Conservation (phyloP, 2,797 vertebrate genomes). For the Poeciliopsis infans region DNA sequence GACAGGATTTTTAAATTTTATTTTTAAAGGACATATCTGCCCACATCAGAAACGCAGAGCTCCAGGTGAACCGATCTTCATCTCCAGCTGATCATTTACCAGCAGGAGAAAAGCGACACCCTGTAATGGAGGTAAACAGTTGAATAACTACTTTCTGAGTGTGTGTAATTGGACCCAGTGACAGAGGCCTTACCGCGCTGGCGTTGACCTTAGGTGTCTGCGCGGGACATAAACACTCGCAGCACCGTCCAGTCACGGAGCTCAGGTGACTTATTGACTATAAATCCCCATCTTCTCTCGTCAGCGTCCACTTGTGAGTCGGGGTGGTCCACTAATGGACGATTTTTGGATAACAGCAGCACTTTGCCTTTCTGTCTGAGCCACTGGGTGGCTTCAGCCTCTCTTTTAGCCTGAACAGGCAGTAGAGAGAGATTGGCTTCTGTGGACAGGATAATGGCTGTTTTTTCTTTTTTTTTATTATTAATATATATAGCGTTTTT, state of each 20-base stretch:
- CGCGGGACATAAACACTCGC: conserved; percentile 13
- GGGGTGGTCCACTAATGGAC: conserved; percentile 62
- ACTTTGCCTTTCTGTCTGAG: conserved; percentile 61
- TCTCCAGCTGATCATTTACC: background rate
- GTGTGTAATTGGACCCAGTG: conserved; percentile 15
- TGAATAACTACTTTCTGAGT: conserved; percentile 8
- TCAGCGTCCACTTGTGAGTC: conserved; percentile 33
- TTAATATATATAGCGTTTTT: conserved; percentile 33
- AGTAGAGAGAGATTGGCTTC: conserved; percentile 31
- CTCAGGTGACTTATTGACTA: conserved; percentile 33
- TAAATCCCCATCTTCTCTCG: conserved; percentile 38
- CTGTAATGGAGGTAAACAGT: background rate
- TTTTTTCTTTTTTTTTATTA: conserved; percentile 35
- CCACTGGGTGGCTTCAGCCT: conserved; percentile 60
- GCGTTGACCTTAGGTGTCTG: conserved; percentile 16
- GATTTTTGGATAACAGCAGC: conserved; percentile 64
- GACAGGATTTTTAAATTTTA: background rate
- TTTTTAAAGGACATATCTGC: background rate
- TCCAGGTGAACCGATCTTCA: background rate
- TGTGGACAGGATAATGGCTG: conserved; percentile 62
- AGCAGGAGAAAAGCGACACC: background rate
- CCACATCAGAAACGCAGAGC: background rate
- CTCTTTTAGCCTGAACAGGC: conserved; percentile 43
- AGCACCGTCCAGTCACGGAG: conserved; percentile 9
- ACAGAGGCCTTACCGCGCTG: background rate